Evolutionary conservation across 1,140 invertebrate species (phyloP).

Genomic region (Reticulitermes speratus): DNA sequence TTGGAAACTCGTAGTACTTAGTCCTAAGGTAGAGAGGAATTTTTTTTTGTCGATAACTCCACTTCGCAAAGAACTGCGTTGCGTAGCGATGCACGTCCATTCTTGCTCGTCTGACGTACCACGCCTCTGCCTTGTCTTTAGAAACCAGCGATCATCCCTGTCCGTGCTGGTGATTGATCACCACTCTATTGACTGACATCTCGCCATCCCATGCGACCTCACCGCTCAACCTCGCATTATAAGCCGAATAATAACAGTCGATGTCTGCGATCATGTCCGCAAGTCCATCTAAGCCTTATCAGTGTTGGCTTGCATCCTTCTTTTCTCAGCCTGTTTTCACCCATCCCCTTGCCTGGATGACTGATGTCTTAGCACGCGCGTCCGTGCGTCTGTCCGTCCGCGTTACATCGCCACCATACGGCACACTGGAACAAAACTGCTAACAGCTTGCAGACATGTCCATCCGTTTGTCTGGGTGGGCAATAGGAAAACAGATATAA

Average conservation of each 20-base stretch:
- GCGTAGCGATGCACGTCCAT: neutral
- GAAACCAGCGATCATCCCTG: neutral
- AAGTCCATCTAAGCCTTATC: neutral
- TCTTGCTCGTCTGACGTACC: neutral
- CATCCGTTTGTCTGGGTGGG: too few species aligned
- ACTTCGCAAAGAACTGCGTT: neutral
- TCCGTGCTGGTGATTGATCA: neutral
- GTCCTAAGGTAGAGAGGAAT: too few species aligned
- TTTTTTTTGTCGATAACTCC: too few species aligned
- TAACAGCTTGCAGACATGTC: too few species aligned
- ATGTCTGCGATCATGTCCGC: neutral
- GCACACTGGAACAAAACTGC: too few species aligned
- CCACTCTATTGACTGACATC: neutral
- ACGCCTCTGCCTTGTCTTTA: neutral
- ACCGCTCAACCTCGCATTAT: neutral
- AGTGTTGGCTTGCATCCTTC: neutral
- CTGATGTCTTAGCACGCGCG: neutral
- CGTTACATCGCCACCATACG: neutral
- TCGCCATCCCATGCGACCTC: neutral
- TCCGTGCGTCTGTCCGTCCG: neutral
- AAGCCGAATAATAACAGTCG: neutral
- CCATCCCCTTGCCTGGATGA: neutral
- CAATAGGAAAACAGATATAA: too few species aligned
- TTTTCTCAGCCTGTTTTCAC: neutral
- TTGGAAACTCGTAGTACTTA: too few species aligned